A percentile compares a stretch with the other conserved stretches of the same genome.
phyloP scores from a whole-genome alignment of 2,113 vertebrate genomes.

The Tringa solitaria region DNA sequence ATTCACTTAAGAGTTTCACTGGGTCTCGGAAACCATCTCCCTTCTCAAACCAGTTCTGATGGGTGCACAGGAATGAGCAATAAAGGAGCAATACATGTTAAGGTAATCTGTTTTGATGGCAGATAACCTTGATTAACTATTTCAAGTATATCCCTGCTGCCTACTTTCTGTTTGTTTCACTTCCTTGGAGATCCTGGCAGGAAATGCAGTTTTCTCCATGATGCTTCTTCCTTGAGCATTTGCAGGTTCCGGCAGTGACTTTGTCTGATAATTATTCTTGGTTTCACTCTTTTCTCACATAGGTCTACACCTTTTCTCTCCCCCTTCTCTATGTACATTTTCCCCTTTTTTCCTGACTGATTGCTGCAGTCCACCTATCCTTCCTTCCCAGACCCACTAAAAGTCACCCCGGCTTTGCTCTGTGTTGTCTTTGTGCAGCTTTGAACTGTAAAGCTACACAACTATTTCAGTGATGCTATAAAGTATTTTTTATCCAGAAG shows the following conservation, averaged over 20 bases:
- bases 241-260: not conserved
- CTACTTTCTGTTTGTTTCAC: not conserved
- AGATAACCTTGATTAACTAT: not conserved
- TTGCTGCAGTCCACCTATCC: not conserved
- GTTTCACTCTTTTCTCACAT: not conserved
- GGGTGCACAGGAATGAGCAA: not conserved
- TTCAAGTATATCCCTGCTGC: not conserved
- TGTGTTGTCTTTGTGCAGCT: not conserved
- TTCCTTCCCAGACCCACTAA: fast-evolving
- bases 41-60: not conserved
- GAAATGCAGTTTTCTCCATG: not conserved
- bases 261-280: not conserved
- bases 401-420: not conserved
- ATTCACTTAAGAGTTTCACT: not conserved
- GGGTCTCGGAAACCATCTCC: not conserved
- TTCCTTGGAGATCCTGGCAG: not conserved
- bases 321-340: not conserved
- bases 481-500: not conserved
- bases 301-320: not conserved
- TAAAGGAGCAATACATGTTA: not conserved
- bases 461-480: not conserved
- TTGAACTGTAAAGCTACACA: not conserved
- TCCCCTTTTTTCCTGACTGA: not conserved
- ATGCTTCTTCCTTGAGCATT: not conserved
- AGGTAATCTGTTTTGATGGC: not conserved